Evolutionary conservation across 2,113 vertebrate species (phyloP).

Genomic region (Caranx melampygus): DNA sequence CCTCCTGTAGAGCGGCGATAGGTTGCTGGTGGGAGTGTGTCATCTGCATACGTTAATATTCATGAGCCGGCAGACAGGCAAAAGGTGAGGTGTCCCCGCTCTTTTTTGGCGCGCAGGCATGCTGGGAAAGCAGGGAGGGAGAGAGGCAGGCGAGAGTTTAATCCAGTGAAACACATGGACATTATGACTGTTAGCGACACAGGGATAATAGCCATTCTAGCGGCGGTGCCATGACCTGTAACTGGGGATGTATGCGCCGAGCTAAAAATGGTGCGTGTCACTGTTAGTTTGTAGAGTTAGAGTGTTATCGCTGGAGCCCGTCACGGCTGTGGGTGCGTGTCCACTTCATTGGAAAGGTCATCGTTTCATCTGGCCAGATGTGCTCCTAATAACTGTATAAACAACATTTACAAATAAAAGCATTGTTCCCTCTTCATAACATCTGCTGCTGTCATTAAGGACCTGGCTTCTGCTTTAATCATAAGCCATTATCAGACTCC

Average conservation of each 20-base stretch:
- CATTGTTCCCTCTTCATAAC: slow-evolving; percentile 63
- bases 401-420: slow-evolving; percentile 70
- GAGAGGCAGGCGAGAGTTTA: slow-evolving; percentile 55
- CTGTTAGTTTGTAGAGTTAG: background rate
- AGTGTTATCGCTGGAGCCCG: slow-evolving; percentile 10
- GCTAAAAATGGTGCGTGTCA: slow-evolving; percentile 31
- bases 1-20: slow-evolving; percentile 69
- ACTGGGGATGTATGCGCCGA: slow-evolving; percentile 21
- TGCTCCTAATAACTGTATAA: slow-evolving; percentile 54
- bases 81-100: slow-evolving; percentile 64
- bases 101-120: slow-evolving; percentile 1
- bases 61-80: slow-evolving; percentile 63
- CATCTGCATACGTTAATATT: slow-evolving; percentile 82
- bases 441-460: slow-evolving; percentile 74
- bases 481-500: slow-evolving; percentile 61
- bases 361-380: slow-evolving; percentile 64
- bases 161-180: slow-evolving; percentile 57
- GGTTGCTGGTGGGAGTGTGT: slow-evolving; percentile 70
- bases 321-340: slow-evolving; percentile 2
- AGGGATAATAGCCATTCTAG: slow-evolving; percentile 51
- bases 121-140: slow-evolving; percentile 50
- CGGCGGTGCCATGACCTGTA: slow-evolving; percentile 51
- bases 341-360: slow-evolving; percentile 46
- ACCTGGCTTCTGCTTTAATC: slow-evolving; percentile 67
- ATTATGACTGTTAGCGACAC: slow-evolving; percentile 46